Conservation (phyloP, 2,113 vertebrate species). For the Isichthys henryi region DNA sequence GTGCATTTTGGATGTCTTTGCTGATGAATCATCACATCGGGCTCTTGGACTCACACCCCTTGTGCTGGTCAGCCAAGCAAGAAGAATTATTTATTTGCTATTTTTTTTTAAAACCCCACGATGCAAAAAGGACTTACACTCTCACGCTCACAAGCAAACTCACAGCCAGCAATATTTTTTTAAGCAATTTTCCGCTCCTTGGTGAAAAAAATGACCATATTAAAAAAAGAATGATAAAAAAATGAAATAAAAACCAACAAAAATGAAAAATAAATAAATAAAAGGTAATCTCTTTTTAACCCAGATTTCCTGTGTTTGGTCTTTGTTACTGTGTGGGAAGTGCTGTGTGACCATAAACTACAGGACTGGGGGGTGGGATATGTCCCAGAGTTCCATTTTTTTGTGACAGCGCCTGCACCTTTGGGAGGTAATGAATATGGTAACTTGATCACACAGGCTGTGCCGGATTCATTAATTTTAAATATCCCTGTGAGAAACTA, state of each 20-base stretch:
- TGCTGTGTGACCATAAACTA: background rate
- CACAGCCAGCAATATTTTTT: background rate
- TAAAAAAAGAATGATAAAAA: background rate
- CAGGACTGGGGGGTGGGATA: background rate
- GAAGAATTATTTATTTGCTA: background rate
- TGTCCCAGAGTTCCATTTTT: slow-evolving; percentile 16
- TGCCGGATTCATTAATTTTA: slow-evolving; percentile 72
- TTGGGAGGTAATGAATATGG: slow-evolving; percentile 67
- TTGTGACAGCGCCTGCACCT: slow-evolving; percentile 41
- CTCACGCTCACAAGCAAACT: background rate
- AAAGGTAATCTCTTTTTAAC: background rate
- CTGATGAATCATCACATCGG: slow-evolving; percentile 30
- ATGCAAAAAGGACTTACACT: background rate
- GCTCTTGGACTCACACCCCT: slow-evolving; percentile 18
- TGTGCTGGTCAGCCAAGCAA: slow-evolving; percentile 33
- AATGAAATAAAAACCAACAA: background rate
- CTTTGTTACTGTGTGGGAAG: background rate
- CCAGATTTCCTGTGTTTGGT: background rate
- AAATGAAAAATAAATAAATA: background rate
- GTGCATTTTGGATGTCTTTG: slow-evolving; percentile 6
- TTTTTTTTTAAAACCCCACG: background rate
- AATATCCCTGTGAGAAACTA: slow-evolving; percentile 50
- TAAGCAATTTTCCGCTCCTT: background rate
- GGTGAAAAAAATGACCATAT: background rate
- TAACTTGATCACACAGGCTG: slow-evolving; percentile 63